These are phyloP conservation scores for Petrolisthes manimaculis DNA, from an alignment of 2,888 invertebrate species.

Conservation along the genomic window DNA sequence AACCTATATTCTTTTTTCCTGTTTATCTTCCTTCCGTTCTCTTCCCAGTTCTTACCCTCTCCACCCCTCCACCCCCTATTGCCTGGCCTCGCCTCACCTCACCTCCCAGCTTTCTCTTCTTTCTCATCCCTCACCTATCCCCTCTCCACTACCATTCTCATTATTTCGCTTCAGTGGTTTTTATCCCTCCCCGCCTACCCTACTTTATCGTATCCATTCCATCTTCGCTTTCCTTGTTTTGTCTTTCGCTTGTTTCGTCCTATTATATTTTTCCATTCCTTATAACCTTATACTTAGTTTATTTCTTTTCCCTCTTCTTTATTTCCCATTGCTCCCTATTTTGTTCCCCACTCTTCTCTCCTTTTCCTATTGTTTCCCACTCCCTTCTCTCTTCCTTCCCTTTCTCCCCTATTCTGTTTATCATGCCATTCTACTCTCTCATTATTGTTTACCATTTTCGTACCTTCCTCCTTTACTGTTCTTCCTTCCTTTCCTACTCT, in stretches of 20 bases:
- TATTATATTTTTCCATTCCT: not conserved
- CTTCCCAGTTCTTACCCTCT: not conserved
- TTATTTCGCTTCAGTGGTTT: too few species aligned
- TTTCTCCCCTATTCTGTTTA: not conserved
- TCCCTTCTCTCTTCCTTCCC: not conserved
- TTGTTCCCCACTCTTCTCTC: not conserved
- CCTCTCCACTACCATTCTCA: not conserved
- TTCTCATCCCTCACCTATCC: not conserved
- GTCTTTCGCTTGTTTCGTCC: not conserved
- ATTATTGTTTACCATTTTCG: too few species aligned
- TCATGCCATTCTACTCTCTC: not conserved
- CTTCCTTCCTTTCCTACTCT: not conserved
- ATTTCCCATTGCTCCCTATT: not conserved
- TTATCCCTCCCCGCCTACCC: not conserved
- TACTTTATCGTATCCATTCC: not conserved
- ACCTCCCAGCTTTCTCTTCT: not conserved
- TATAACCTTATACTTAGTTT: not conserved
- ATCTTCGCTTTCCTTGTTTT: not conserved
- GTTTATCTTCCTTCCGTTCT: not conserved
- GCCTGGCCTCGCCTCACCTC: not conserved
- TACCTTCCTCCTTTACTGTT: not conserved
- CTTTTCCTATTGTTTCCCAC: not conserved
- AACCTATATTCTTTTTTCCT: not conserved
- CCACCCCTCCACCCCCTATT: not conserved
- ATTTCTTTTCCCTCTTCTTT: not conserved